Base-by-base conservation (phyloP, 2,797 vertebrate species). In the Eupleurogrammus muticus region DNA sequence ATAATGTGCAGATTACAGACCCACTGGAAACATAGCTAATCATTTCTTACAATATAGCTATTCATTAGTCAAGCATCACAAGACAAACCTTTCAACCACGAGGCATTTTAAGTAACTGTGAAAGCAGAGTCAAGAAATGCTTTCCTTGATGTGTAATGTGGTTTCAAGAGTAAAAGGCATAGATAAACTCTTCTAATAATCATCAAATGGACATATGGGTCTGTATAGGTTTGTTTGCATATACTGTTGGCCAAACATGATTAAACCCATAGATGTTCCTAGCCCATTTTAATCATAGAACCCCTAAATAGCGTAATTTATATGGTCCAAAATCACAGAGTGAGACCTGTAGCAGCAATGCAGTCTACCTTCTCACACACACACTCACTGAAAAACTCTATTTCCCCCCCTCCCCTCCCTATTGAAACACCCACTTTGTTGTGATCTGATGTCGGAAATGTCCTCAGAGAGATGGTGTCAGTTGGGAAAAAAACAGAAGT, bases 1-100 rank as follows among this genome's bases (percentile, higher is more conserved):
- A 48, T 74, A 55, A 49, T 64, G 78, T 75, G 74, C 58, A 80
- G 73, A 88, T 87, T 81, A 70, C 64, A 77, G 82, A 63, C 56
- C 60, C 50, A 9, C 61, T 75, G 62, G 42, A 80, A 77, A 66
- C 70, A 65, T 2, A 69, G 56, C 61, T 49, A 58, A 82, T 79
- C 32, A 56, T 52, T 59, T 72, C 36, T 51, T 55, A 54, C 78
- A 66, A 57, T 73, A 28, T 32, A 69, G 59, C 62, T 68, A 58
- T 84, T 85, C 77, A 81, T 81, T 82, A 83, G 63, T 68, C 40
- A 42, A 69, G 79, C 60, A 65, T 69, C 46, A 50, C 10, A 2
- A 73, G 61, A 59, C 57, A 56, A 78, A 87, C 58, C 28, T 69
- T 68, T 75, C 20, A 64, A 68, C 67, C 81, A n/a, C 71, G 10